A percentile compares a stretch with the other conserved stretches of the same genome.
Evolutionary conservation across 2,888 invertebrate species (phyloP).

Genomic region (Pycnomerus fuliginosus): DNA sequence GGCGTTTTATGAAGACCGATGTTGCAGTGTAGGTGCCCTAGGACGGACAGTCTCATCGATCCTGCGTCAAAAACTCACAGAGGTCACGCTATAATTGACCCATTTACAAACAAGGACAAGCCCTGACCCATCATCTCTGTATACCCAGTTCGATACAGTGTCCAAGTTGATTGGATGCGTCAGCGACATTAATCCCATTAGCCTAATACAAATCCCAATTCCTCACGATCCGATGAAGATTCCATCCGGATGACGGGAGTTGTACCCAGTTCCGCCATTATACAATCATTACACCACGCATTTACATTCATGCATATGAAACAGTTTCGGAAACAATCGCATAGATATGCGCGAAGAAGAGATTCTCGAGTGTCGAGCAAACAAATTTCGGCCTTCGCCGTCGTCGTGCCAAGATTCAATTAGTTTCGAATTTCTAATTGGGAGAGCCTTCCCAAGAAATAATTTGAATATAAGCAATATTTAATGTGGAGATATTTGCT

Average conservation of each 20-base stretch:
- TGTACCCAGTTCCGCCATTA: slow-evolving; percentile 35
- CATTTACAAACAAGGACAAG: too few species aligned
- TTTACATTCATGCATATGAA: slow-evolving; percentile 49
- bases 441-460: slow-evolving; percentile 32
- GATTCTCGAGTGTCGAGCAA: slow-evolving; percentile 21
- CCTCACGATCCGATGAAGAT: not conserved
- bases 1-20: too few species aligned
- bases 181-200: not conserved
- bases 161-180: not conserved
- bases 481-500: slow-evolving; percentile 50
- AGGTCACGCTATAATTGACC: too few species aligned
- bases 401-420: slow-evolving; percentile 51
- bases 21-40: too few species aligned
- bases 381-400: slow-evolving; percentile 41
- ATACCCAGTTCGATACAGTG: too few species aligned
- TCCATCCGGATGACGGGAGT: not conserved
- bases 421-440: slow-evolving; percentile 47
- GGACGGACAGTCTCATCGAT: too few species aligned
- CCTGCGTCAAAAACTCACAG: too few species aligned
- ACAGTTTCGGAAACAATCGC: slow-evolving; percentile 44
- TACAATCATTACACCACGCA: slow-evolving; percentile 41
- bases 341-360: slow-evolving; percentile 8
- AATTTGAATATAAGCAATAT: slow-evolving; percentile 53
- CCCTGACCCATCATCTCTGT: too few species aligned
- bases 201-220: not conserved